Evolutionary conservation across 2,888 invertebrate genomes (phyloP).

Genomic region (Lordiphosa fenestrarum): DNA sequence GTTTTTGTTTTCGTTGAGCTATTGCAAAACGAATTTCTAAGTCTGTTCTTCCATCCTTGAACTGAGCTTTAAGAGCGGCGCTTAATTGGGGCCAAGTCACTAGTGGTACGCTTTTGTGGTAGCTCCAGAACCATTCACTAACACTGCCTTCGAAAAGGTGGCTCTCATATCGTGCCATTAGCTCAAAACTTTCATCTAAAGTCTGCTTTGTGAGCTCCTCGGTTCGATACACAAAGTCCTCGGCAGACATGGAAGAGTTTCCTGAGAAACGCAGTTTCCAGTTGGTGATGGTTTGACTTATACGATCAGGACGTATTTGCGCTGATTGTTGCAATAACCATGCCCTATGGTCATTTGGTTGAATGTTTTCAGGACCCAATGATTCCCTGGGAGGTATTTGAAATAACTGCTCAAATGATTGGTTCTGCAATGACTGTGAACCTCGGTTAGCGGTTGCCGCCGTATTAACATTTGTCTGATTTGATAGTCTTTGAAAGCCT

Average conservation of each 20-base stretch:
- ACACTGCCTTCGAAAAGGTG: conserved; percentile 10
- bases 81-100: no score
- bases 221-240: conserved; percentile 16
- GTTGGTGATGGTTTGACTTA: neutral
- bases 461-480: no score
- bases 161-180: conserved; percentile 1
- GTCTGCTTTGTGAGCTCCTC: conserved; percentile 4
- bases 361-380: neutral
- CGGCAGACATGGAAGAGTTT: conserved; percentile 2
- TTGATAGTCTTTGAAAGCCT: no score
- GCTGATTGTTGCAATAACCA: no score
- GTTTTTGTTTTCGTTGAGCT: neutral
- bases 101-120: no score
- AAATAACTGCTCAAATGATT: neutral
- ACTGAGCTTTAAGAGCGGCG: no score
- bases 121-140: conserved; percentile 12
- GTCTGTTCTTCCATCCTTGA: conserved; percentile 5
- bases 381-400: no score
- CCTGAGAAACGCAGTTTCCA: conserved; percentile 8
- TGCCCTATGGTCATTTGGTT: neutral
- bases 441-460: no score
- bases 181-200: conserved; percentile 4
- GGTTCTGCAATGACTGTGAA: neutral
- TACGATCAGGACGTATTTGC: conserved; percentile 1
- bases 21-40: neutral